These are phyloP conservation scores for Bursaphelenchus okinawaensis DNA, from an alignment of 2,888 invertebrate genomes.

Conservation along the genomic window DNA sequence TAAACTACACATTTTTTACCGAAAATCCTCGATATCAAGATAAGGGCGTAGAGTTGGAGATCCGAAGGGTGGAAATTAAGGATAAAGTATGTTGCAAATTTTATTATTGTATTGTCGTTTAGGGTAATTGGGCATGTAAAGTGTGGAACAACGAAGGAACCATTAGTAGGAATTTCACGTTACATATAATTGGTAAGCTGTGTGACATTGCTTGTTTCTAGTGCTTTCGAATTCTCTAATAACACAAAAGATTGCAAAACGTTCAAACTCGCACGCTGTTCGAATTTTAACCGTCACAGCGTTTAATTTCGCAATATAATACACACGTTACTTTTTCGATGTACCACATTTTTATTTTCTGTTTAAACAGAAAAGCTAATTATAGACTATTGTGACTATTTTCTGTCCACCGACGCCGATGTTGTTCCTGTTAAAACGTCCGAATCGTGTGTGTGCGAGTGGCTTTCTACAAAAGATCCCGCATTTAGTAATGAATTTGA, in stretches of 20 bases:
- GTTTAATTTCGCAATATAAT: too few relatives aligned
- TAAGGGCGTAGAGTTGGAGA: constrained; percentile 41
- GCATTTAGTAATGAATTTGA: constrained; percentile 32
- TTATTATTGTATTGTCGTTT: constrained; percentile 4
- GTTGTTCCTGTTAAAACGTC: constrained; percentile 32
- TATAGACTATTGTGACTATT: constrained; percentile 56
- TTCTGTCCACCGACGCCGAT: constrained; percentile 31
- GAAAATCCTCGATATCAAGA: constrained; percentile 27
- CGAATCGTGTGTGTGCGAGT: constrained; percentile 51
- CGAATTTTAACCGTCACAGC: too few relatives aligned
- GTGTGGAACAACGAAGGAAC: constrained; percentile 53
- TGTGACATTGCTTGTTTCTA: too few relatives aligned
- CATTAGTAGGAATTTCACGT: constrained; percentile 51
- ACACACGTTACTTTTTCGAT: too few relatives aligned
- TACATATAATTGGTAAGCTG: constrained; percentile 55
- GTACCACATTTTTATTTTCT: neutral
- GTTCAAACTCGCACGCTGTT: too few relatives aligned
- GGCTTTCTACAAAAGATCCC: constrained; percentile 34
- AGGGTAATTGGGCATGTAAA: constrained; percentile 55
- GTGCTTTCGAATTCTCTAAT: too few relatives aligned
- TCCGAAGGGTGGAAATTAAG: constrained; percentile 43
- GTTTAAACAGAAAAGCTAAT: constrained; percentile 1
- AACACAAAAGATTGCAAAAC: too few relatives aligned
- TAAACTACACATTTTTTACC: constrained; percentile 34
- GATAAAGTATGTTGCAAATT: constrained; percentile 37